Evolutionary conservation across 1,140 invertebrate genomes (phyloP), one percentile per base, ranked within the genome.

Genomic region (Pteromalus puparum): DNA sequence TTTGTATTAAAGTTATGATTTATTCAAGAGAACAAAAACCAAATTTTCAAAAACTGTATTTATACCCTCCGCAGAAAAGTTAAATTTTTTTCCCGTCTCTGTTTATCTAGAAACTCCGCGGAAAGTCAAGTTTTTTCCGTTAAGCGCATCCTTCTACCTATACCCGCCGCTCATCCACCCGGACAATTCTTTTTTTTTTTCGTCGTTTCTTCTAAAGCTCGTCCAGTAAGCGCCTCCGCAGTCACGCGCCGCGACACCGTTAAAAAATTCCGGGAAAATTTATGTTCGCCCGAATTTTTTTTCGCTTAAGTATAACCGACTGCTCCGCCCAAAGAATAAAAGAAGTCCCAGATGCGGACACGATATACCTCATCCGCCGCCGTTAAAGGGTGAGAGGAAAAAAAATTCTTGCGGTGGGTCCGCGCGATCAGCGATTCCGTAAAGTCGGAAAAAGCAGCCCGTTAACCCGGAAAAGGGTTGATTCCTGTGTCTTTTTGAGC

Each of bases 381-480:
- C 6, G 21, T 61, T n/a, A 61, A 6, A 7, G 53, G 53, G 1
- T 61, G 13, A 1, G 21, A 6, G 21, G 18, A 30, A 18, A 38
- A 74, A 38, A 74, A 38, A 74, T 21, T 74, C 7, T n/a, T 38
- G 72, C 72, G 72, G 30, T 76, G 67, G 65, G 65, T 68, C 26
- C 65, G n/a, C 30, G 12, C 81, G 70, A 75, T 79, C 26, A 67
- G 24, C 77, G 18, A 34, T 79, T 79, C 28, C 48, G 65, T 24
- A 83, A 83, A 28, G 24, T 26, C 18, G 38, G 28, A 83, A 82
- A 61, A 81, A 46, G 72, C 48, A 46, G 72, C 48, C 81, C 81
- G 81, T 76, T 83, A 83, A 24, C 53, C 81, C 53, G 53, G 53
- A 83, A 83, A 83, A 83, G 72, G 72, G 26, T 76, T 12, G 53